phyloP scores from a whole-genome alignment of 2,797 vertebrate genomes.

The Kryptolebias ocellatus region DNA sequence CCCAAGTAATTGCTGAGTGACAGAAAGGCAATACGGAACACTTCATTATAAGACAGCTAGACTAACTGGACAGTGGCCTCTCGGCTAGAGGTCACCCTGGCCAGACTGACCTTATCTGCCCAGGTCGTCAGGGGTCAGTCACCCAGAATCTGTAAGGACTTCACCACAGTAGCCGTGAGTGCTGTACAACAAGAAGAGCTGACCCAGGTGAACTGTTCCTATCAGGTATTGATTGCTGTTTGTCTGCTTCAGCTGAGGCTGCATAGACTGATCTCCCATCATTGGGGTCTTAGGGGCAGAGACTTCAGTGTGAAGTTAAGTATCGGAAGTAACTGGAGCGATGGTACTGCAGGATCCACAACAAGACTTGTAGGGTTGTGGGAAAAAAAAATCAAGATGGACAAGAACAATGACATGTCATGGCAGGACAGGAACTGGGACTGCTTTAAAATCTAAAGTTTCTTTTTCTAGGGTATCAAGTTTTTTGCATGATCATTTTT shows the following conservation, averaged over 20 bases:
- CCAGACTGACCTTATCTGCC: conserved; percentile 85
- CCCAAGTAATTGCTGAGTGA: conserved; percentile 87
- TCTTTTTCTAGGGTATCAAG: conserved; percentile 19
- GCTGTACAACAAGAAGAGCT: conserved; percentile 65
- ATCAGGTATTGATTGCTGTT: conserved; percentile 80
- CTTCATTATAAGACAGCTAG: conserved; percentile 90
- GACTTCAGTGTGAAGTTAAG: conserved; percentile 69
- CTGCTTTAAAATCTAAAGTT: too few species aligned
- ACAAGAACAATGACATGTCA: not conserved
- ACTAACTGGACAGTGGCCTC: conserved; percentile 84
- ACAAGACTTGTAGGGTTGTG: conserved; percentile 44
- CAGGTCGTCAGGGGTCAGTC: conserved; percentile 88
- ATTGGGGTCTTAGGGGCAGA: conserved; percentile 64
- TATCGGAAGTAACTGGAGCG: conserved; percentile 61
- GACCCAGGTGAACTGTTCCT: conserved; percentile 71
- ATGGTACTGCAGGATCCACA: conserved; percentile 35
- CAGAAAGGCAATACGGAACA: conserved; percentile 97
- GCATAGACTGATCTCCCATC: conserved; percentile 66
- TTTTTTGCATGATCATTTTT: conserved; percentile 24
- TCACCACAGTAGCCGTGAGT: conserved; percentile 65
- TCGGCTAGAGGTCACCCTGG: conserved; percentile 80
- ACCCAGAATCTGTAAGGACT: conserved; percentile 80
- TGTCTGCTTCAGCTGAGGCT: conserved; percentile 72
- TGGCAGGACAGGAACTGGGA: too few species aligned
- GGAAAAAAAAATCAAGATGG: conserved; percentile 25